These are phyloP conservation scores for Acleris emargana DNA, from an alignment of 2,888 invertebrate species.

Conservation along the genomic window DNA sequence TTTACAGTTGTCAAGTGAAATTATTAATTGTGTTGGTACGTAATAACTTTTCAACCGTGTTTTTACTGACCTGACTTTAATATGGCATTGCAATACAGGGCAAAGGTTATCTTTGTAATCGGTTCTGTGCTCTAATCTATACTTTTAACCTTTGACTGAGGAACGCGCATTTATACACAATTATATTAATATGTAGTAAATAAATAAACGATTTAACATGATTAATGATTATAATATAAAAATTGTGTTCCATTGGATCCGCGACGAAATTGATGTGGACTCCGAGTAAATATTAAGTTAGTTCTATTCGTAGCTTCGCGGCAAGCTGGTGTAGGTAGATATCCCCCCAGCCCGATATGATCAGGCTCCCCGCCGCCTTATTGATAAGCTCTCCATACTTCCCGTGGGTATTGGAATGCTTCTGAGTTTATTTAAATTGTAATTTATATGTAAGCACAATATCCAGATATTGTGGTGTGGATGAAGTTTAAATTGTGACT, in stretches of 20 bases:
- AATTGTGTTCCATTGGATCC: too few relatives aligned
- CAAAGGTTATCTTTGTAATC: too few relatives aligned
- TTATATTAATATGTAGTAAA: too few relatives aligned
- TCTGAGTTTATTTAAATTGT: slow-evolving; percentile 75
- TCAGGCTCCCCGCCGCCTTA: slow-evolving; percentile 80
- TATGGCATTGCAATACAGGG: too few relatives aligned
- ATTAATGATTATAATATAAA: too few relatives aligned
- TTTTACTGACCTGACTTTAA: too few relatives aligned
- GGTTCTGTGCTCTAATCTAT: too few relatives aligned
- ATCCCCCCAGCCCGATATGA: slow-evolving; percentile 71
- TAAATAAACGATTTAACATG: too few relatives aligned
- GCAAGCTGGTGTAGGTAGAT: slow-evolving; percentile 49
- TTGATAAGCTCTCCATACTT: slow-evolving; percentile 82
- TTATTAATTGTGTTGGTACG: background rate
- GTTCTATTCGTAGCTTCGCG: slow-evolving; percentile 60
- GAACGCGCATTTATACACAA: too few relatives aligned
- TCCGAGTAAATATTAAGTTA: slow-evolving; percentile 20
- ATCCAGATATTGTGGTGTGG: slow-evolving; percentile 45
- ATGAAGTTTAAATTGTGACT: slow-evolving; percentile 21
- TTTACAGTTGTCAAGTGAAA: slow-evolving; percentile 1
- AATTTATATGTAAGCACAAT: slow-evolving; percentile 59
- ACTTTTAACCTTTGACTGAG: too few relatives aligned
- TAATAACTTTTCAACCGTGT: too few relatives aligned
- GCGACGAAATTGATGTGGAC: background rate
- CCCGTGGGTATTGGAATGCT: slow-evolving; percentile 77